These are phyloP conservation scores for Sebastes fasciatus DNA, from an alignment of 2,113 vertebrate genomes.

Conservation along the genomic window DNA sequence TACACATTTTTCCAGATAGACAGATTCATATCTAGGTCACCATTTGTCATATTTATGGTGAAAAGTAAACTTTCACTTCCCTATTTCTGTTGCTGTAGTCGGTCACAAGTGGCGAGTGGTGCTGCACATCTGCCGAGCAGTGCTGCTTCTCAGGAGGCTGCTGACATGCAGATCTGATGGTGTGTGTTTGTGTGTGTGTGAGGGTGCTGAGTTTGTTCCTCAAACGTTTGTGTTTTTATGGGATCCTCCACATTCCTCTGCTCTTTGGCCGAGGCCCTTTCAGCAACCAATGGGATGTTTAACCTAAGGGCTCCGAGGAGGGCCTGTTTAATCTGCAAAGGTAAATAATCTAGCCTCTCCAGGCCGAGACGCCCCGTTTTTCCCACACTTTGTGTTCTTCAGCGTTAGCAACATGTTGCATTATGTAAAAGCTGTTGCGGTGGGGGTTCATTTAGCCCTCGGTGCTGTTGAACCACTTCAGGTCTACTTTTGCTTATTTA, in stretches of 20 bases:
- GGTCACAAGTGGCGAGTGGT: conserved; percentile 54
- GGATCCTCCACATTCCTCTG: conserved; percentile 73
- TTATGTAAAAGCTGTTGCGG: background rate
- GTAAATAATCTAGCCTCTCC: conserved; percentile 70
- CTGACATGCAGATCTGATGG: conserved; percentile 56
- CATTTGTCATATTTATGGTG: background rate
- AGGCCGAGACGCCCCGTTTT: conserved; percentile 20
- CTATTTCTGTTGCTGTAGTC: conserved; percentile 11
- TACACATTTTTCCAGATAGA: background rate
- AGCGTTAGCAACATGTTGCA: background rate
- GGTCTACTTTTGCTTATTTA: conserved; percentile 27
- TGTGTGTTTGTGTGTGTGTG: conserved; percentile 22
- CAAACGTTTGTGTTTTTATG: conserved; percentile 76
- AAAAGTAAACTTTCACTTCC: conserved; percentile 74
- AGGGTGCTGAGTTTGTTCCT: conserved; percentile 66
- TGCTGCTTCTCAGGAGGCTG: conserved; percentile 59
- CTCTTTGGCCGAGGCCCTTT: conserved; percentile 51
- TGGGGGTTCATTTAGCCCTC: background rate
- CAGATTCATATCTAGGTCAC: background rate
- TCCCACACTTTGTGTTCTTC: conserved; percentile 35
- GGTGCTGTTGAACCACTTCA: background rate
- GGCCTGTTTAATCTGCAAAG: conserved; percentile 72
- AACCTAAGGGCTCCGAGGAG: conserved; percentile 38
- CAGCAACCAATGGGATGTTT: conserved; percentile 66
- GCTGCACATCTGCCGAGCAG: conserved; percentile 51